Evolutionary conservation across 2,113 vertebrate genomes (phyloP), one percentile per base, ranked within the genome.

Genomic region (Chelonoidis abingdonii): DNA sequence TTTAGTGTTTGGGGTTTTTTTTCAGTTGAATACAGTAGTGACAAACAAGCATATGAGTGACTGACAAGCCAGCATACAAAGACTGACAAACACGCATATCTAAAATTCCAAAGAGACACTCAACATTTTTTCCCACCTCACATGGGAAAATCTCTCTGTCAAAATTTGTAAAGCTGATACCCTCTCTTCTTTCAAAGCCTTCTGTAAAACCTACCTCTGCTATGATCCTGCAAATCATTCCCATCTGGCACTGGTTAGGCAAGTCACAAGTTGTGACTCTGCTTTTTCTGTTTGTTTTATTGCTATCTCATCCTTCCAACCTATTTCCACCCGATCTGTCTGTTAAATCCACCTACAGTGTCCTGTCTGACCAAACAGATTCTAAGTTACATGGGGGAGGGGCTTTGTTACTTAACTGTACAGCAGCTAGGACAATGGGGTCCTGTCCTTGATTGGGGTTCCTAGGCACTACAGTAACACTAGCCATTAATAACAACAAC

Each of bases 21-120:
- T 41, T 56, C 54, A 54, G 59, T 65, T 80, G 81, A 96, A 65
- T 10, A 0, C 92, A 85, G 84, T 72, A 72, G 78, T 75, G 95
- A 95, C 87, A 91, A 88, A 47, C 54, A 79, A 89, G 88, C 69
- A 62, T 27, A 56, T 57, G 87, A 89, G 83, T 78, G 41, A 78
- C 75, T 44, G 41, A 78, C 88, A 49, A 89, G 22, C 83, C 72
- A 59, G 83, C 1, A 29, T 62, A 88, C 59, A 93, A 31, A 13
- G 79, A 56, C 83, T 65, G 53, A 87, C 75, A 80, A 81, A 79
- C 0, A 2, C 0, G 5, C 38, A 31, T 69, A 25, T 57, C 87
- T 87, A 65, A 56, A 17, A 12, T 86, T 93, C 80, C 81, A 93
- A 89, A 92, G 44, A 90, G 80, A 31, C 27, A 47, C 65, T 85